Conservation (phyloP, 2,113 vertebrate species). For the Microtus montanus region DNA sequence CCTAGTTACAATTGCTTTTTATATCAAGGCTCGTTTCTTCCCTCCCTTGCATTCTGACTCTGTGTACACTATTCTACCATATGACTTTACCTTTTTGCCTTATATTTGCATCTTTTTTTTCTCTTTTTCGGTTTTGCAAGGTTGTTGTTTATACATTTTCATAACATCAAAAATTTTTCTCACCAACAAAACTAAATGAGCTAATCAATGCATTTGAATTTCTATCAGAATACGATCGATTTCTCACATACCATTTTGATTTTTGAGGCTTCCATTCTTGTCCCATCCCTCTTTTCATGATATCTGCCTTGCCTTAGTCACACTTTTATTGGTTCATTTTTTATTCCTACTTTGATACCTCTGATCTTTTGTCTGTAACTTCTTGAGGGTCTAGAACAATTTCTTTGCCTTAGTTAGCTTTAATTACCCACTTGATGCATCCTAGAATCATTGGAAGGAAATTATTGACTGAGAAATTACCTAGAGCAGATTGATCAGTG, state of each 20-base stretch:
- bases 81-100: neutral
- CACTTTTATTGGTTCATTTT: neutral
- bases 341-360: neutral
- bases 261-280: neutral
- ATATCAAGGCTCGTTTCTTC: fast-evolving
- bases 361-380: neutral
- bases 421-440: neutral
- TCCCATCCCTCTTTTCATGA: neutral
- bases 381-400: neutral
- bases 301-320: no score
- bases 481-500: neutral
- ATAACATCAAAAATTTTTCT: neutral
- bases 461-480: neutral
- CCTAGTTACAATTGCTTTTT: neutral
- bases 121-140: neutral
- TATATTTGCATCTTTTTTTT: neutral
- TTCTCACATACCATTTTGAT: neutral
- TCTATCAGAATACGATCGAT: neutral
- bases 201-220: neutral
- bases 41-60: neutral
- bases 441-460: neutral
- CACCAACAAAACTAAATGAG: neutral
- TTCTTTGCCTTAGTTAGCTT: neutral
- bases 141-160: neutral
- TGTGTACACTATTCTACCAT: neutral